Conservation (phyloP, 2,113 vertebrate species). For the Neolamprologus sp. region DNA sequence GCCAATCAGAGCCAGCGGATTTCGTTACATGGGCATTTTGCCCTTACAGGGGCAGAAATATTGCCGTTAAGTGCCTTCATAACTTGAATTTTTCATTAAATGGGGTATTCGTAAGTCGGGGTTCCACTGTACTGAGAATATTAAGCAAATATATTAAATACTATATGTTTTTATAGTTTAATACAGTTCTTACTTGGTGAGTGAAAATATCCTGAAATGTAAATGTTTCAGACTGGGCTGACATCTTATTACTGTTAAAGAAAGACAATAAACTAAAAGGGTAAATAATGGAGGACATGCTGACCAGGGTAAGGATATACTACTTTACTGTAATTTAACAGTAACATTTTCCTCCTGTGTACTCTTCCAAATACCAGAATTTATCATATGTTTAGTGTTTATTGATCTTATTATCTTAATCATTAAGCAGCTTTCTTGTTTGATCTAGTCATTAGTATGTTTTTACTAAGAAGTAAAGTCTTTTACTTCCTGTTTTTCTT, state of each 20-base stretch:
- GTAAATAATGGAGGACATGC: background rate
- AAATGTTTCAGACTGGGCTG: background rate
- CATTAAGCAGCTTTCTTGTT: background rate
- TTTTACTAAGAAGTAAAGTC: background rate
- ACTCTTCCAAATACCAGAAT: background rate
- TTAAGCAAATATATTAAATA: background rate
- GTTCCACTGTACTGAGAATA: background rate
- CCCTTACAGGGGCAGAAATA: fast-evolving
- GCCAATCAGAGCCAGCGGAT: background rate
- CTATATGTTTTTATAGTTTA: background rate
- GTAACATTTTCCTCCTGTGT: background rate
- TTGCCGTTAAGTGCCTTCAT: background rate
- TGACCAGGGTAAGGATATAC: background rate
- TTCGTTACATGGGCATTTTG: fast-evolving
- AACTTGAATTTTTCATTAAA: background rate
- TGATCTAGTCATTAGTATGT: background rate
- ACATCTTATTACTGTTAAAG: background rate
- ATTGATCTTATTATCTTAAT: background rate
- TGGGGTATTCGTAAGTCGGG: background rate
- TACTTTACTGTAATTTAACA: background rate
- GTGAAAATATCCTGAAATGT: background rate
- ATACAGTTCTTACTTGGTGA: background rate
- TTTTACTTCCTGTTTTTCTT: background rate
- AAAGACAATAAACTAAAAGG: background rate
- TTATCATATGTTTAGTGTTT: background rate